Conservation (phyloP, 2,797 vertebrate species). For the Lacerta bilineata region DNA sequence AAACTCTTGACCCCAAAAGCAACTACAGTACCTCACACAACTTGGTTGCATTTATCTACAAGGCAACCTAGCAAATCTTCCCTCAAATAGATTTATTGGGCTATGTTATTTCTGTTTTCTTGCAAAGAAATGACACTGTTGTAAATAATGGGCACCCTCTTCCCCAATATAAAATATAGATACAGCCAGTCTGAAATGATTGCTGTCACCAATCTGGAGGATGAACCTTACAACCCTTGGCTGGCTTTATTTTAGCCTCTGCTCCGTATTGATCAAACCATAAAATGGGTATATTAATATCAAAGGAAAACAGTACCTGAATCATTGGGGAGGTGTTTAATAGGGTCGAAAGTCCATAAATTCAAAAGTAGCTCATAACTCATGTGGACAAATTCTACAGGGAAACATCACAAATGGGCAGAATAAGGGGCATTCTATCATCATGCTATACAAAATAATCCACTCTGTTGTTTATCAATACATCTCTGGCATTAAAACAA, state of each 20-base stretch:
- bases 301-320: slow-evolving; percentile 60
- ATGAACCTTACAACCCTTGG: slow-evolving; percentile 64
- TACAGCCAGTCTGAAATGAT: slow-evolving; percentile 60
- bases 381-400: neutral
- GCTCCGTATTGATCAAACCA: slow-evolving; percentile 63
- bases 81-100: slow-evolving; percentile 47
- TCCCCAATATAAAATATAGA: slow-evolving; percentile 59
- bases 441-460: neutral
- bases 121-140: slow-evolving; percentile 50
- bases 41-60: slow-evolving; percentile 3
- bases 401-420: slow-evolving; percentile 32
- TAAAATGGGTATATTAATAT: slow-evolving; percentile 62
- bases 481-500: slow-evolving; percentile 6
- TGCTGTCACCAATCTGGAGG: slow-evolving; percentile 57
- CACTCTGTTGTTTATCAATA: neutral
- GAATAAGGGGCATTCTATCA: slow-evolving; percentile 20
- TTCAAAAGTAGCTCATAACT: slow-evolving; percentile 48
- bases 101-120: slow-evolving; percentile 62
- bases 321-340: slow-evolving; percentile 60
- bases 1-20: slow-evolving; percentile 2
- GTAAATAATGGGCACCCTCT: slow-evolving; percentile 52
- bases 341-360: slow-evolving; percentile 62
- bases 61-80: slow-evolving; percentile 28
- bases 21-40: neutral
- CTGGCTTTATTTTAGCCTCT: slow-evolving; percentile 52